phyloP scores from a whole-genome alignment of 2,888 invertebrate genomes.

The Lasius platythorax region DNA sequence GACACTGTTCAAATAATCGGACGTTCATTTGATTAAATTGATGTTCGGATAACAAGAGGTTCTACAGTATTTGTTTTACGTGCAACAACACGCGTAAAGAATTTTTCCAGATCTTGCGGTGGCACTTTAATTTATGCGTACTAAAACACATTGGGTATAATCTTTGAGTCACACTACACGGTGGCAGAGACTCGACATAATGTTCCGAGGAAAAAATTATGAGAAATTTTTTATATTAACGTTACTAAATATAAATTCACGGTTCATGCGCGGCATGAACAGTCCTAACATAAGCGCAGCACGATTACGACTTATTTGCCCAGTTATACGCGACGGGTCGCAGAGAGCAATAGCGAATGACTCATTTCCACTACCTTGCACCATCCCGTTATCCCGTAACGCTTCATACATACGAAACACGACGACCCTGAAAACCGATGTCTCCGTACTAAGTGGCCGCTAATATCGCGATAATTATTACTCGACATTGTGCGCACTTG shows the following conservation, averaged over 20 bases:
- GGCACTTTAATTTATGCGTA: background rate
- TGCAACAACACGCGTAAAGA: background rate
- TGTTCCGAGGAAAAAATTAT: background rate
- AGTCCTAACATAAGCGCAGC: conserved; percentile 16
- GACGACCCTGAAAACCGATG: conserved; percentile 27
- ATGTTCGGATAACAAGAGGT: background rate
- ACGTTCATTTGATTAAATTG: background rate
- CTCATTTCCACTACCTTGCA: conserved; percentile 53
- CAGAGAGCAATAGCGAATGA: conserved; percentile 38
- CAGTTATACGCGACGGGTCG: conserved; percentile 36
- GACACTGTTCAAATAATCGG: background rate
- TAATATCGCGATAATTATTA: background rate
- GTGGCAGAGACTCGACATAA: background rate
- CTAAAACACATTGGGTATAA: background rate
- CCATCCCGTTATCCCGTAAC: conserved; percentile 35
- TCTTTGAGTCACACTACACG: background rate
- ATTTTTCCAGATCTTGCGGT: background rate
- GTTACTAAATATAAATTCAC: background rate
- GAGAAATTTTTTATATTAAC: background rate
- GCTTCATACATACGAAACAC: conserved; percentile 19
- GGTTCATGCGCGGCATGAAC: background rate
- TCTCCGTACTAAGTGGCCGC: background rate
- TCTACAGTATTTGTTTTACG: background rate
- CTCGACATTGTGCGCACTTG: background rate
- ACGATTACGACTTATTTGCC: conserved; percentile 48